Base-by-base conservation (phyloP, 92 coral and sea anemone species). In the Parazoanthus swiftii region DNA sequence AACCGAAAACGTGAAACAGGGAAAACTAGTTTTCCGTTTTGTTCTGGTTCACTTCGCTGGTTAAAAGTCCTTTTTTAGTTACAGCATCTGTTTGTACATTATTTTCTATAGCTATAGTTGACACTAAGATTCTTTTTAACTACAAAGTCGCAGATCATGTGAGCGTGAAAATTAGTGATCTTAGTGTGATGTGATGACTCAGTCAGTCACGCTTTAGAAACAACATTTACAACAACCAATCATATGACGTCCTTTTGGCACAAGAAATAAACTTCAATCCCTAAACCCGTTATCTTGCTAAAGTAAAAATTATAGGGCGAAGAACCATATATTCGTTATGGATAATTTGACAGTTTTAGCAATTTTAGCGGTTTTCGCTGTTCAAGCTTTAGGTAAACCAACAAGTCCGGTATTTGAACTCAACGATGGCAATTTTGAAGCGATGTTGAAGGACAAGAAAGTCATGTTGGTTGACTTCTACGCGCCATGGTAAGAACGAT, bases 371-470 rank as follows among this genome's bases (percentile, higher is more conserved):
- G 77, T 82, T 37, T 72, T 95, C 37, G 89, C 80, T 36, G 94
- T 90, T 35, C 89, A 89, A 48, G 74, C 84, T 50, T 68, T 90
- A 0, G 91, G 92, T 46, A 89, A 85, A 8, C 93, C 93, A 7
- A 33, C 79, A 23, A 90, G 92, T 58, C 94, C 99, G 11, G 54
- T 84, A 29, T 84, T 84, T 84, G 87, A 46, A 90, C 74, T 76
- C 5, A 75, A 84, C 21, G 85, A 66, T 38, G 74, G 37, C 43
- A 66, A 79, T 38, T 88, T 81, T 44, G 37, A 58, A 44, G 38
- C 18, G 37, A 88, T 88, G 85, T 51, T 88, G 8, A 88, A 38
- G 75, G 79, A 80, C 70, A 88, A 76, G 65, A 86, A 79, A 8
- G 76, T 86, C 1, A 86, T 76, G 82, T 13, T 86, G 1, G 82